A percentile compares a stretch with the other conserved stretches of the same genome.
phyloP scores from a whole-genome alignment of 92 coral and sea anemone species.

The Porites evermanni region DNA sequence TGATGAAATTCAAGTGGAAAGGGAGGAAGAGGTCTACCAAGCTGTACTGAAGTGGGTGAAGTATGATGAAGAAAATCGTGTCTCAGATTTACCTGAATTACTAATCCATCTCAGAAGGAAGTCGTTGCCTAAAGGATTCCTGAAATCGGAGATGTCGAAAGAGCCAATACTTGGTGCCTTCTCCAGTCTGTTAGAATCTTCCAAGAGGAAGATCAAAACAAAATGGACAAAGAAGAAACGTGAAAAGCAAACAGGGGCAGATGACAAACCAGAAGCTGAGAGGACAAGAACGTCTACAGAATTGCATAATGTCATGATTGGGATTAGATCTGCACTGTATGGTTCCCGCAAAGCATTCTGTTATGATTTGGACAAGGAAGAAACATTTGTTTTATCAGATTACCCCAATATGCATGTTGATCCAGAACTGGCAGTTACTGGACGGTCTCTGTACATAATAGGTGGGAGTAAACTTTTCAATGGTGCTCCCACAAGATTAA shows the following conservation, averaged over 20 bases:
- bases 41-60: slow-evolving; percentile 79
- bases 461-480: slow-evolving; percentile 72
- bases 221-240: slow-evolving; percentile 35
- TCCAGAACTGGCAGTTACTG: slow-evolving; percentile 66
- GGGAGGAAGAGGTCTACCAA: slow-evolving; percentile 70
- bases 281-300: slow-evolving; percentile 65
- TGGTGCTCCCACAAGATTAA: slow-evolving; percentile 60
- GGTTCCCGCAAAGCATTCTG: slow-evolving; percentile 75
- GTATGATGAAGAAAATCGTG: slow-evolving; percentile 55
- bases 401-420: slow-evolving; percentile 59
- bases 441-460: slow-evolving; percentile 71
- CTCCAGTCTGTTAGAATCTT: slow-evolving; percentile 3
- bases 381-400: slow-evolving; percentile 61
- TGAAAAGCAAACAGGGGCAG: slow-evolving; percentile 26
- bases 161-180: slow-evolving; percentile 49
- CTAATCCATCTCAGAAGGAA: slow-evolving; percentile 42
- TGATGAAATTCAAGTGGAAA: slow-evolving; percentile 67
- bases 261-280: not conserved
- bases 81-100: slow-evolving; percentile 46
- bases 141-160: slow-evolving; percentile 37
- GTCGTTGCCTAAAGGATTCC: slow-evolving; percentile 56
- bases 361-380: slow-evolving; percentile 74
- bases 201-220: slow-evolving; percentile 40
- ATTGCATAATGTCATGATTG: slow-evolving; percentile 63
- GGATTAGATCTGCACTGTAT: slow-evolving; percentile 59